Percentiles rank a stretch among this genome's conserved stretches.
These are phyloP conservation scores for Ectobius pallidus DNA, from an alignment of 2,888 invertebrate species.

Conservation along the genomic window DNA sequence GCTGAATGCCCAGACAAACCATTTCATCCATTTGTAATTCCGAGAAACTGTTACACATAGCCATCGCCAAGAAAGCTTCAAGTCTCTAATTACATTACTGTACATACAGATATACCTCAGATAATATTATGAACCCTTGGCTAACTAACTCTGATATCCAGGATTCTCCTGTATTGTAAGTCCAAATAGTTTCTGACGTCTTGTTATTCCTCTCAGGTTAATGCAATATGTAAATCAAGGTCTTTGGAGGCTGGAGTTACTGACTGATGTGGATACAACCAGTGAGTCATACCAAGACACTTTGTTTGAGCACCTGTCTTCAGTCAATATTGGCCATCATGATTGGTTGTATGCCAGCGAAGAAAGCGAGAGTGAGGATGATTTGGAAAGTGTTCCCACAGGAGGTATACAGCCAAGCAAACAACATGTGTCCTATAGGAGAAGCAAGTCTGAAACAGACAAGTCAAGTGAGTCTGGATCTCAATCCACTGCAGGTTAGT, in stretches of 20 bases:
- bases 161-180: too few relatives aligned
- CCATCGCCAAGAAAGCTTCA: too few relatives aligned
- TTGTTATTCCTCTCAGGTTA: conserved; percentile 18
- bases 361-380: conserved; percentile 52
- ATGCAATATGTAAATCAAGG: conserved; percentile 65
- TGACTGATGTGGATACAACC: conserved; percentile 63
- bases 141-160: too few relatives aligned
- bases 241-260: conserved; percentile 73
- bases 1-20: too few relatives aligned
- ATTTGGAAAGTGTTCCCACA: conserved; percentile 48
- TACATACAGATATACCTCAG: too few relatives aligned
- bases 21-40: too few relatives aligned
- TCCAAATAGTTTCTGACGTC: too few relatives aligned
- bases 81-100: too few relatives aligned
- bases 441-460: conserved; percentile 40
- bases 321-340: conserved; percentile 51
- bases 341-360: conserved; percentile 45
- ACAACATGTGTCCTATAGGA: background rate
- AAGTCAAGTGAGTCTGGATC: conserved; percentile 54
- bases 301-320: background rate
- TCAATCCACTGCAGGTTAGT: conserved; percentile 47
- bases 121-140: too few relatives aligned
- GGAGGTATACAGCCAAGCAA: background rate
- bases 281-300: conserved; percentile 51
- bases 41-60: too few relatives aligned